Conservation (phyloP, 2,113 vertebrate genomes). For the Terrapene triunguis region DNA sequence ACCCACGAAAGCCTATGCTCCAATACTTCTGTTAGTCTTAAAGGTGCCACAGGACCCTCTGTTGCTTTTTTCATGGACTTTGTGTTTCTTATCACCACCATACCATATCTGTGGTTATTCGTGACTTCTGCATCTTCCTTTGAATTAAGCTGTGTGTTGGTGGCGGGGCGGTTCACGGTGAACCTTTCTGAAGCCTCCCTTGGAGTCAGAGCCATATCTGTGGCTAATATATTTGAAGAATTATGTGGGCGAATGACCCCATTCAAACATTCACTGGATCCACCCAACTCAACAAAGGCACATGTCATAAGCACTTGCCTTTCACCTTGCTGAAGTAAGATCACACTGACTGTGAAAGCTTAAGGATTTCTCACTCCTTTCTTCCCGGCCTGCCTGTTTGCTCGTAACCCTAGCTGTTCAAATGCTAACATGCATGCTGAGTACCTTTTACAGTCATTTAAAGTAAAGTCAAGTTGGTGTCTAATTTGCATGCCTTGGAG, state of each 20-base stretch:
- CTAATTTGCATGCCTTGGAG: neutral
- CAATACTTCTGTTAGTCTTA: too few species aligned
- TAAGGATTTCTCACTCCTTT: neutral
- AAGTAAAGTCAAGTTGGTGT: neutral
- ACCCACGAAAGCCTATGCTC: too few species aligned
- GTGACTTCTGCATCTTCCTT: neutral
- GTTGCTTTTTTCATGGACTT: neutral
- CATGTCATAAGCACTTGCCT: neutral
- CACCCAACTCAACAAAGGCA: neutral
- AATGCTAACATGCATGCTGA: neutral
- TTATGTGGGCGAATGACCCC: neutral
- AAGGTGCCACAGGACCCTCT: too few species aligned
- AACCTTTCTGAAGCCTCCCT: neutral
- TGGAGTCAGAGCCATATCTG: neutral
- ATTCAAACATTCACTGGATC: neutral
- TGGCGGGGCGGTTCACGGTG: neutral
- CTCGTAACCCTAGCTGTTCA: neutral
- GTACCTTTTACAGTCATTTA: neutral
- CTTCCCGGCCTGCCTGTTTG: neutral
- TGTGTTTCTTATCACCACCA: neutral
- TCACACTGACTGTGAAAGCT: neutral
- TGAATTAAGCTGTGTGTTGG: neutral
- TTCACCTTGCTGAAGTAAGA: neutral
- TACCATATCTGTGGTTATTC: neutral
- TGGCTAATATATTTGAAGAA: neutral